Base-by-base conservation (phyloP, 2,888 invertebrate species). In the Drosophila picticornis region DNA sequence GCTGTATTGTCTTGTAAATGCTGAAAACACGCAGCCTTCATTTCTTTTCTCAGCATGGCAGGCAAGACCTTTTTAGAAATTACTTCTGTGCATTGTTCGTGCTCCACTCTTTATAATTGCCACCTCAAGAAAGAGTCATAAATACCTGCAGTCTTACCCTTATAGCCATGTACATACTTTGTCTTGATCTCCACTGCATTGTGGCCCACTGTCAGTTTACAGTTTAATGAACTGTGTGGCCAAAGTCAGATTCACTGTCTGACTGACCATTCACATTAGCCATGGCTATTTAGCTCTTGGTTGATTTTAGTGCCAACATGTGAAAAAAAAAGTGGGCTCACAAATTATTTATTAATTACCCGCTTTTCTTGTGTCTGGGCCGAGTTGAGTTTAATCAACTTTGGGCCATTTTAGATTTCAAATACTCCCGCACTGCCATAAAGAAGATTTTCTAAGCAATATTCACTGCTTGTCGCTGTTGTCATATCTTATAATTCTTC, bases 261-360 rank as follows among this genome's bases (percentile, higher is more conserved):
- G 48, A 50, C 19, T 55, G 48, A 50, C 19, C 58, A 53, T 31
- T 51, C 55, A 60, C 80, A 84, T 84, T 84, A 72, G 65, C 80
- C 72, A 86, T 80, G 84, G 84, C 84, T 81, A 75, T 86, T 84
- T 84, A 80, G 67, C 70, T 79, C 83, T 65, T 46, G 69, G 43
- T 51, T 48, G 74, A 72, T 64, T 87, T 86, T 81, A 73, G 75
- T 72, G 72, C 56, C 58, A 70, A 84, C 72, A 82, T 81, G 86
- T 82, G 78, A 77, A 81, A 75, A n/a, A n/a, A 75, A 73, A 77
- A 52, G 16, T 64, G 66, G 66, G 55, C 82, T 77, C 81, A 84
- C 80, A 88, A 88, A 88, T 84, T 87, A 87, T 84, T 88, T 88
- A 87, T 88, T 88, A 88, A 88, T 88, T 88, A 83, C 83, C 77